Evolutionary conservation across 2,113 vertebrate species (phyloP).

Genomic region (Bostrychus sinensis): DNA sequence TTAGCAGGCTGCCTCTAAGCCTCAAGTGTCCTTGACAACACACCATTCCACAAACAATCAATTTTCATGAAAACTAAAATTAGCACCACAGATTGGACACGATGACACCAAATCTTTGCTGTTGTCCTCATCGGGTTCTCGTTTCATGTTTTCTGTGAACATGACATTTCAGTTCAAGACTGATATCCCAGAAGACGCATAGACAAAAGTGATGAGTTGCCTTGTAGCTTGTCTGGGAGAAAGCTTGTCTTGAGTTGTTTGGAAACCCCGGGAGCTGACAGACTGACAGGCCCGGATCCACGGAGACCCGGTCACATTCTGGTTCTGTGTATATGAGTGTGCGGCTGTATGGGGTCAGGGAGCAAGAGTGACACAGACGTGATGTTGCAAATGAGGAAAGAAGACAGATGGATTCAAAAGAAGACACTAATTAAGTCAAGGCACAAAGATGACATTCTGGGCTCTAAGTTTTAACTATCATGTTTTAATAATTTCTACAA

Average conservation of each 20-base stretch:
- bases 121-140: not conserved
- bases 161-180: slow-evolving; percentile 48
- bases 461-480: too few relatives aligned
- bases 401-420: not conserved
- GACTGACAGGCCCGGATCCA: slow-evolving; percentile 55
- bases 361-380: slow-evolving; percentile 2
- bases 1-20: slow-evolving; percentile 59
- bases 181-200: slow-evolving; percentile 54
- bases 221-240: slow-evolving; percentile 52
- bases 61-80: slow-evolving; percentile 52
- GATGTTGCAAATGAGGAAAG: slow-evolving; percentile 15
- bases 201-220: slow-evolving; percentile 64
- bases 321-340: slow-evolving; percentile 19
- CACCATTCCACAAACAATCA: slow-evolving; percentile 35
- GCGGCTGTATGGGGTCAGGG: slow-evolving; percentile 12
- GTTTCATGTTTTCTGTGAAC: slow-evolving; percentile 33
- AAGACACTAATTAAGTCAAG: not conserved
- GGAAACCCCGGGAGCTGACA: slow-evolving; percentile 53
- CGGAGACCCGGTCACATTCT: slow-evolving; percentile 48
- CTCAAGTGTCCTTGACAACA: slow-evolving; percentile 40
- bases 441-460: not conserved
- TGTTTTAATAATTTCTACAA: too few relatives aligned
- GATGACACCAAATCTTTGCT: slow-evolving; percentile 26
- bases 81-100: slow-evolving; percentile 21
- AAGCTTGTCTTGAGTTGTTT: slow-evolving; percentile 58